A percentile compares a stretch with the other conserved stretches of the same genome.
Conservation (phyloP, 1,140 invertebrate species). For the Cryptotermes secundus region DNA sequence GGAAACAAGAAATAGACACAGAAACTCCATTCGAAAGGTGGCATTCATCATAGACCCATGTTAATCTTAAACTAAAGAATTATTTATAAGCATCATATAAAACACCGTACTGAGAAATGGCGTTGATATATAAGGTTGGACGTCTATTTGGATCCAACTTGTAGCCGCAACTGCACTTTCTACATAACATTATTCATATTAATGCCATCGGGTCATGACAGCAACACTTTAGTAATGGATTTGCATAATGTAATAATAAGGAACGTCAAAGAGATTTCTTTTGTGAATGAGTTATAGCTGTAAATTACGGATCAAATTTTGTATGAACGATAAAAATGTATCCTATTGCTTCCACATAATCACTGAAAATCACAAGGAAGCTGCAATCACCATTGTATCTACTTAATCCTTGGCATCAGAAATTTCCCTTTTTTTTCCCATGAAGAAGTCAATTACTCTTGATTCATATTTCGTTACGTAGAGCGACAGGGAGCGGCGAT, state of each 20-base stretch:
- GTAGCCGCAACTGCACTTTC: background rate
- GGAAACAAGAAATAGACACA: no score
- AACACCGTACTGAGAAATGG: background rate
- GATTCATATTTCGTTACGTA: background rate
- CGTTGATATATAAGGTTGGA: background rate
- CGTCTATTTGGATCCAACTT: background rate
- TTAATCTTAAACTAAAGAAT: background rate
- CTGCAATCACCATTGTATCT: background rate
- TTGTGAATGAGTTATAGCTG: background rate
- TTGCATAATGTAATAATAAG: slow-evolving; percentile 8
- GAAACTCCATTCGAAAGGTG: no score
- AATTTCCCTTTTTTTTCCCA: background rate
- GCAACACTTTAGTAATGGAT: background rate
- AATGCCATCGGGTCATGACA: background rate
- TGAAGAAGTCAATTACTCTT: background rate
- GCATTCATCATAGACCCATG: no score
- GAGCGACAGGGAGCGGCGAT: background rate
- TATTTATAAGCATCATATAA: background rate
- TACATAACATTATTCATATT: background rate
- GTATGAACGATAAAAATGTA: background rate
- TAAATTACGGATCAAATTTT: background rate
- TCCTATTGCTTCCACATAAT: background rate
- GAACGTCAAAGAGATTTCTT: background rate
- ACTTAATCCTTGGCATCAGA: background rate
- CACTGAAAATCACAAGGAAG: background rate